Conservation (phyloP, 2,888 invertebrate genomes). For the Orthonychiurus folsomi region DNA sequence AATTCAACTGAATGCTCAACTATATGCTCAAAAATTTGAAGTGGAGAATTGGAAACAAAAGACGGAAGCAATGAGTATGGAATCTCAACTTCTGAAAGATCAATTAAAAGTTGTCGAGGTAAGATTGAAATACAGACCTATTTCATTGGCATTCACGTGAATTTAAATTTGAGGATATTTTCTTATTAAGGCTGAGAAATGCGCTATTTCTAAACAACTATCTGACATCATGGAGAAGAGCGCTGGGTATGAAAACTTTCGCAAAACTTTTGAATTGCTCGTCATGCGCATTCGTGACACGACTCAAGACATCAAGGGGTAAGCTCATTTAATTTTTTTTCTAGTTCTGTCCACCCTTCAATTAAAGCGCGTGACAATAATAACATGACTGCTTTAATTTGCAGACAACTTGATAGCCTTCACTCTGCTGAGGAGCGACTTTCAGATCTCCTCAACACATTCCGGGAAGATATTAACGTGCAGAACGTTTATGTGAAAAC, state of each 20-base stretch:
- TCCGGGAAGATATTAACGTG: not conserved
- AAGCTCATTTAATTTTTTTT: too few relatives aligned
- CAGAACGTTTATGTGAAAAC: conserved; percentile 2
- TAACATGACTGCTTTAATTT: too few relatives aligned
- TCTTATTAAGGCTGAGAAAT: conserved; percentile 4
- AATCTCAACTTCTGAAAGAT: conserved; percentile 8
- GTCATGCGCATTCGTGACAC: not conserved
- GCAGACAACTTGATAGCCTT: not conserved
- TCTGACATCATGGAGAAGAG: not conserved
- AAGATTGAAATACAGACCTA: not conserved
- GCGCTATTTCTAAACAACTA: not conserved
- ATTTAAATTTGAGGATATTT: not conserved
- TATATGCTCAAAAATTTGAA: conserved; percentile 5
- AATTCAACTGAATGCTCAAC: conserved; percentile 5
- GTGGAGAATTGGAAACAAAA: conserved; percentile 7
- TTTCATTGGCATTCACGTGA: not conserved
- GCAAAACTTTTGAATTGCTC: not conserved
- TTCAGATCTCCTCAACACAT: not conserved
- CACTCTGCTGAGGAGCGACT: conserved; percentile 1
- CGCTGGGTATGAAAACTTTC: not conserved
- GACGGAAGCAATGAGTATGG: not conserved
- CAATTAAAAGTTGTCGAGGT: conserved; percentile 7
- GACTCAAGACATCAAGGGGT: not conserved
- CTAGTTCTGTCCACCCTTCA: too few relatives aligned
- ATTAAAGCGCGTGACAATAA: too few relatives aligned